Percentiles rank a stretch among this genome's conserved stretches.
Conservation (phyloP, 2,888 invertebrate species). For the Macrophya alboannulata region DNA sequence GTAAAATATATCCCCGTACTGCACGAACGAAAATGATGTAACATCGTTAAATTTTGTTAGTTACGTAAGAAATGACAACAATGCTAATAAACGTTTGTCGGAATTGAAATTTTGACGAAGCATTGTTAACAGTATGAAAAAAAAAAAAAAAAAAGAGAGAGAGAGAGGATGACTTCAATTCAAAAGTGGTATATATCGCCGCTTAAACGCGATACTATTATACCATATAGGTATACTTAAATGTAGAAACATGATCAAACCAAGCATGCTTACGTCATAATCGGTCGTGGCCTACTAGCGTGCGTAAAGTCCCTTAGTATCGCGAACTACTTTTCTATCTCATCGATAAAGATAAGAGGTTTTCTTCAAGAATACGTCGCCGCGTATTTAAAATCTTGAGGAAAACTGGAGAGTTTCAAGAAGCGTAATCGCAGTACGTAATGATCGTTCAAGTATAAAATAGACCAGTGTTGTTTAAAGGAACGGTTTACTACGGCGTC, state of each 20-base stretch:
- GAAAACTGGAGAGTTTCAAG: background rate
- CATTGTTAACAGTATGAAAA: background rate
- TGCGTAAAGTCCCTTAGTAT: background rate
- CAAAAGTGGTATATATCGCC: background rate
- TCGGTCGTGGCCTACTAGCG: conserved; percentile 7
- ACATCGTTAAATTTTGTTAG: background rate
- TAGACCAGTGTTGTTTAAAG: background rate
- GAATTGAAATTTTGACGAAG: conserved; percentile 7
- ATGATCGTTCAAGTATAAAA: background rate
- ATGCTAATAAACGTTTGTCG: conserved; percentile 26
- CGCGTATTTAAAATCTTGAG: background rate
- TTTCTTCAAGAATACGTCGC: too few species aligned
- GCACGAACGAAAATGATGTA: conserved; percentile 14
- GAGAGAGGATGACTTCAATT: background rate
- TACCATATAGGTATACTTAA: background rate
- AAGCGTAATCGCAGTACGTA: background rate
- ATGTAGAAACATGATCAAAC: background rate
- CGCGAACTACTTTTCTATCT: conserved; percentile 6
- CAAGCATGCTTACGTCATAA: conserved; percentile 2
- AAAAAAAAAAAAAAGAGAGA: too few species aligned
- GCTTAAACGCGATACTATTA: background rate
- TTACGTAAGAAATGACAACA: conserved; percentile 35
- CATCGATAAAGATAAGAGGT: conserved; percentile 12
- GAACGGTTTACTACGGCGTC: background rate
- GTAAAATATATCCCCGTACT: background rate